phyloP scores from a whole-genome alignment of 2,113 vertebrate species.

The Petrocephalus zakoni region DNA sequence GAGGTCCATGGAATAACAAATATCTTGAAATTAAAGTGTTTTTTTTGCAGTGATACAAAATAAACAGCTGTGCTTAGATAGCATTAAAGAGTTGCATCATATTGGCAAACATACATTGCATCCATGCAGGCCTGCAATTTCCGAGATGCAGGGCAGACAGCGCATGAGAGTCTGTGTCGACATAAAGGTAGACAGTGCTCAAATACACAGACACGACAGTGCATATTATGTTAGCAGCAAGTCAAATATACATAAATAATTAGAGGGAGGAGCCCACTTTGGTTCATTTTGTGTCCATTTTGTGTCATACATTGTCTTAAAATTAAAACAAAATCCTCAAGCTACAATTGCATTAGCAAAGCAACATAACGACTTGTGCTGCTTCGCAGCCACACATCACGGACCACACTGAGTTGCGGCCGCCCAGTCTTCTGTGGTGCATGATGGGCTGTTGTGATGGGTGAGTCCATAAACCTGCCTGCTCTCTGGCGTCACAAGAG shows the following conservation, averaged over 20 bases:
- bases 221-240: neutral
- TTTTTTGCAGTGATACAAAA: neutral
- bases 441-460: slow-evolving; percentile 47
- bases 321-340: neutral
- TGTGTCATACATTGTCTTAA: neutral
- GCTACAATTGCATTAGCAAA: neutral
- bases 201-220: neutral
- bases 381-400: neutral
- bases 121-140: neutral
- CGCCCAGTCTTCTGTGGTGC: neutral
- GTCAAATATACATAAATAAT: neutral
- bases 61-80: neutral
- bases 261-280: neutral
- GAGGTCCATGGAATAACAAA: neutral
- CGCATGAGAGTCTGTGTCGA: neutral
- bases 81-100: neutral
- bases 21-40: neutral
- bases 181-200: neutral
- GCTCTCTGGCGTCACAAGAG: slow-evolving; percentile 81
- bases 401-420: neutral
- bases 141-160: neutral
- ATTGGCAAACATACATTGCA: neutral
- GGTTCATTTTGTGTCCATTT: neutral
- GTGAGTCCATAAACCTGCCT: slow-evolving; percentile 79
- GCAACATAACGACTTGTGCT: neutral